Percentiles rank a stretch among this genome's conserved stretches.
Evolutionary conservation across 2,113 vertebrate species (phyloP).

Genomic region (Clarias gariepinus): DNA sequence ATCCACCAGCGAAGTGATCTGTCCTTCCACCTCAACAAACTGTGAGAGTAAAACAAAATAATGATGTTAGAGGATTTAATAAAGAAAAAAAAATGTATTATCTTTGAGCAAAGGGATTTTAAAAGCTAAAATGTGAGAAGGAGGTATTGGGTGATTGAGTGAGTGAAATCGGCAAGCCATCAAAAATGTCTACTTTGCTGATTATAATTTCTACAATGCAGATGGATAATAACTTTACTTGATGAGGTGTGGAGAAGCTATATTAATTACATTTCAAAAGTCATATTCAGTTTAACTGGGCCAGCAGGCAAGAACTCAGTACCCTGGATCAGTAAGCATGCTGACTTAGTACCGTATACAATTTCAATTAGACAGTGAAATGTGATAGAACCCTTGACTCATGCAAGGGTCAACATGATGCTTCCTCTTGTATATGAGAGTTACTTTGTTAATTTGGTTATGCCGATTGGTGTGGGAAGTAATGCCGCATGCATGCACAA

Average conservation of each 20-base stretch:
- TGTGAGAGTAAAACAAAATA: slow-evolving; percentile 58
- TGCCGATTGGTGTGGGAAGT: background rate
- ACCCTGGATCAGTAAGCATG: slow-evolving; percentile 15
- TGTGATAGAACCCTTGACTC: slow-evolving; percentile 41
- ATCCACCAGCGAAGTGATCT: slow-evolving; percentile 99
- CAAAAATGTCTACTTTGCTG: background rate
- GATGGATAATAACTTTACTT: background rate
- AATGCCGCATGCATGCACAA: background rate
- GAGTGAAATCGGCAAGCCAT: background rate
- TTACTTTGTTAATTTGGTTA: background rate
- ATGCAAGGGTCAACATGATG: background rate
- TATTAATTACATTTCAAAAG: slow-evolving; percentile 25
- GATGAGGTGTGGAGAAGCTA: slow-evolving; percentile 4
- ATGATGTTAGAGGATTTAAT: background rate
- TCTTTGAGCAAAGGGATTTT: background rate
- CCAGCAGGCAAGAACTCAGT: slow-evolving; percentile 1
- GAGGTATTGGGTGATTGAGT: background rate
- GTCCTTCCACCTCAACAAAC: slow-evolving; percentile 99
- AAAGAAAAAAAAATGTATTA: too few species aligned
- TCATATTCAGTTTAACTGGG: slow-evolving; percentile 20
- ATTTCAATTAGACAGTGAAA: slow-evolving; percentile 55
- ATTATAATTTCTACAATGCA: slow-evolving; percentile 5
- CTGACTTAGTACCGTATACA: slow-evolving; percentile 52
- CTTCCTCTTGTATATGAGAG: background rate
- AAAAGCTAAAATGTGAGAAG: background rate